Conservation (phyloP, 2,113 vertebrate species). For the Chamaetylas fuelleborni region DNA sequence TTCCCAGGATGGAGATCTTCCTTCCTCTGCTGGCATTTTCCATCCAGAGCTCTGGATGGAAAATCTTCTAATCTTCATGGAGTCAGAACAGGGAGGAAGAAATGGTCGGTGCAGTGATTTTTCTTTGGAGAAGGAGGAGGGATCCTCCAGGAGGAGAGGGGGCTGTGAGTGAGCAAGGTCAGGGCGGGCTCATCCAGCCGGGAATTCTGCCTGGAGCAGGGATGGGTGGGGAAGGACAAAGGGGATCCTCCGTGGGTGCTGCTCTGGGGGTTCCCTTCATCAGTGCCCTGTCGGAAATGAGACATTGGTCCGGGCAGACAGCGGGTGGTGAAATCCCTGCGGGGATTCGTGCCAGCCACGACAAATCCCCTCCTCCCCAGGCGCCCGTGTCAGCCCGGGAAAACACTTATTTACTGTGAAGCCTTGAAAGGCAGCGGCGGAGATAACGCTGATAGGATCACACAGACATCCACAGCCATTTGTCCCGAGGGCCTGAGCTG, state of each 20-base stretch:
- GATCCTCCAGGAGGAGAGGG: neutral
- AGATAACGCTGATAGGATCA: slow-evolving; percentile 27
- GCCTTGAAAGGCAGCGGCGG: neutral
- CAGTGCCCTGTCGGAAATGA: neutral
- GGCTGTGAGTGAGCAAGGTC: neutral
- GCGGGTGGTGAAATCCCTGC: neutral
- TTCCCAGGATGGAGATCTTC: neutral
- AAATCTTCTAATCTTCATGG: neutral
- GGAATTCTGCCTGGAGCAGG: neutral
- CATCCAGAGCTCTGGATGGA: neutral
- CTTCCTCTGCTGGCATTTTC: neutral
- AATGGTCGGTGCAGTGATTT: accelerated
- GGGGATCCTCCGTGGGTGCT: accelerated
- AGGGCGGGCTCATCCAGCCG: accelerated
- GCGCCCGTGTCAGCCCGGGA: neutral
- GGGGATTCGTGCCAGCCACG: neutral
- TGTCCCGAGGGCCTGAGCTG: neutral
- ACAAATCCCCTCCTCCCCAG: neutral
- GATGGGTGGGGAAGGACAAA: neutral
- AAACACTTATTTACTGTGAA: slow-evolving; percentile 50
- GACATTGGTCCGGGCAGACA: neutral
- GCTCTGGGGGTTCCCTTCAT: neutral
- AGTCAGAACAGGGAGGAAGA: accelerated
- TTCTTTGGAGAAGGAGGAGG: neutral
- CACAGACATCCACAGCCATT: slow-evolving; percentile 53